These are phyloP conservation scores for Pristionchus maxplancki DNA, from an alignment of 2,888 invertebrate genomes.

Conservation along the genomic window DNA sequence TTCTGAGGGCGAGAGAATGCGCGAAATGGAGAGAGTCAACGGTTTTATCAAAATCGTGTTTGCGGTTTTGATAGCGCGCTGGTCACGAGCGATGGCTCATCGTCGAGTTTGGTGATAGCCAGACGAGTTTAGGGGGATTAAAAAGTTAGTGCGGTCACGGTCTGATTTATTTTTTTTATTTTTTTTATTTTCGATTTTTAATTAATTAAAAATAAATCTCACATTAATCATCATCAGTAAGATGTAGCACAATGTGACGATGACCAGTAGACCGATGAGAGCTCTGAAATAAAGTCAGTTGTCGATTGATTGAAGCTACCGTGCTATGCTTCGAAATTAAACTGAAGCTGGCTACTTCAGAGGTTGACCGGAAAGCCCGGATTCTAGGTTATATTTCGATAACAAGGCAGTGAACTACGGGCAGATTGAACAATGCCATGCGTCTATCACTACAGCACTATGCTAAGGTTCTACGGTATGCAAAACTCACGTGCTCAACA, in stretches of 20 bases:
- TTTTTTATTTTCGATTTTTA: no score
- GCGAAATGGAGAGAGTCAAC: background rate
- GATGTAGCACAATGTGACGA: slow-evolving; percentile 29
- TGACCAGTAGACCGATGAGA: slow-evolving; percentile 16
- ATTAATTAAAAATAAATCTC: background rate
- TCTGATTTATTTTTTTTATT: background rate
- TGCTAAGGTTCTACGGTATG: background rate
- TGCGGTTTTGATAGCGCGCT: background rate
- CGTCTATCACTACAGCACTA: background rate
- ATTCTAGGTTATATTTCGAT: background rate
- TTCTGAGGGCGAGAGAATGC: background rate
- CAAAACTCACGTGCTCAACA: background rate
- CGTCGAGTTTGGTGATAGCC: background rate
- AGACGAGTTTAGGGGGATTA: background rate
- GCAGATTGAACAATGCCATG: no score
- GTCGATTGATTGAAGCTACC: background rate
- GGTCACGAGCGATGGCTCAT: background rate
- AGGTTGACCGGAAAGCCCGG: no score
- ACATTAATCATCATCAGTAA: slow-evolving; percentile 32
- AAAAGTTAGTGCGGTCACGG: background rate
- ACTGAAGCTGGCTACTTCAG: no score
- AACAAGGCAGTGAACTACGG: no score
- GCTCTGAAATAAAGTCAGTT: slow-evolving; percentile 28
- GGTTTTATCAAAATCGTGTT: no score
- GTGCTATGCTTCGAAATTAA: no score